Evolutionary conservation across 2,888 invertebrate genomes (phyloP).

Genomic region (Eilema griseolum): DNA sequence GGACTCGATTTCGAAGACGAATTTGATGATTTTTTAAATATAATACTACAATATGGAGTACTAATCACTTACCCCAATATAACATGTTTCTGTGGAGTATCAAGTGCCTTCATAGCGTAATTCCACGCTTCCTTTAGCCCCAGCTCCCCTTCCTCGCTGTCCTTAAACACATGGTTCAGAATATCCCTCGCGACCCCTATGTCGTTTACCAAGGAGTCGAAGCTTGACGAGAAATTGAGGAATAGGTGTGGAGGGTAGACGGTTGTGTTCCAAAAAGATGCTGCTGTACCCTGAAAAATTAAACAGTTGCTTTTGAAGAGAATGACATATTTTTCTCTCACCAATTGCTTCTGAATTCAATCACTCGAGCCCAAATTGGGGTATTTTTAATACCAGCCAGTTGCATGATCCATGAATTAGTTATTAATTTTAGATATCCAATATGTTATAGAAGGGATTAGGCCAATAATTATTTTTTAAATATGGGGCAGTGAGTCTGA

Average conservation of each 20-base stretch:
- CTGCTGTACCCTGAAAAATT: slow-evolving; percentile 54
- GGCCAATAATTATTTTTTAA: too few species aligned
- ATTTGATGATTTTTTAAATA: too few species aligned
- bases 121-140: slow-evolving; percentile 63
- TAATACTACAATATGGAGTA: too few species aligned
- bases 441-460: too few species aligned
- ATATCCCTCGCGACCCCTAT: slow-evolving; percentile 58
- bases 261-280: slow-evolving; percentile 65
- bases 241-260: slow-evolving; percentile 66
- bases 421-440: too few species aligned
- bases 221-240: slow-evolving; percentile 72
- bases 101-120: slow-evolving; percentile 60
- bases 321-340: too few species aligned
- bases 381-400: too few species aligned
- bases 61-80: slow-evolving; percentile 60
- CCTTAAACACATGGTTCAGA: slow-evolving; percentile 56
- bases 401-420: too few species aligned
- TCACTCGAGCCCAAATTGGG: too few species aligned
- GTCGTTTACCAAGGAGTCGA: slow-evolving; percentile 68
- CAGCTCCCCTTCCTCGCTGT: slow-evolving; percentile 42
- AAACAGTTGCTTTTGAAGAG: background rate
- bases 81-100: slow-evolving; percentile 56
- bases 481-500: too few species aligned
- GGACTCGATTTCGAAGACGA: too few species aligned
- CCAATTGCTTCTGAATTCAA: too few species aligned